These are phyloP conservation scores for Sialis fuliginosa DNA, from an alignment of 2,888 invertebrate genomes.

Conservation along the genomic window DNA sequence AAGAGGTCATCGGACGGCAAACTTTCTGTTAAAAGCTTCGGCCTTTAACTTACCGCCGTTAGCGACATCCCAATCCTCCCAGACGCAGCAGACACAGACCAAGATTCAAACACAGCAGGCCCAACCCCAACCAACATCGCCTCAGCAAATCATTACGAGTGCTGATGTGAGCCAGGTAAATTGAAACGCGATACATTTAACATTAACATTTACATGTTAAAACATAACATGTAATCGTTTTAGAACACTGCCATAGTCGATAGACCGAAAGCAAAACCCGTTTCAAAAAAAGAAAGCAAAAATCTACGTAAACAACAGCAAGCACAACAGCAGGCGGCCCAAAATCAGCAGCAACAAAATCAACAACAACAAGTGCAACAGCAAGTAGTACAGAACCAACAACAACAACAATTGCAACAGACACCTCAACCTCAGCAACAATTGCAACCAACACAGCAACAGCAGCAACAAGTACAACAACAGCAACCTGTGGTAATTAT, in stretches of 20 bases:
- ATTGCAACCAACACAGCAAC: constrained; percentile 31
- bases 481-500: constrained; percentile 19
- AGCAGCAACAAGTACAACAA: constrained; percentile 30
- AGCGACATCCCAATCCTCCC: constrained; percentile 30
- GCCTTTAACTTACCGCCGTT: constrained; percentile 27
- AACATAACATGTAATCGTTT: not conserved
- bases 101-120: constrained; percentile 19
- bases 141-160: constrained; percentile 24
- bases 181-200: not conserved
- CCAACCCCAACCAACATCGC: constrained; percentile 13
- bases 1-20: too few relatives aligned
- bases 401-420: constrained; percentile 23
- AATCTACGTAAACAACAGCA: constrained; percentile 42
- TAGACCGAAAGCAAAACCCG: constrained; percentile 66
- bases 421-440: constrained; percentile 25
- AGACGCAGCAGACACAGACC: too few relatives aligned
- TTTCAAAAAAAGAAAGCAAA: constrained; percentile 64
- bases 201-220: not conserved
- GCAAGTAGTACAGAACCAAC: constrained; percentile 15
- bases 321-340: constrained; percentile 19
- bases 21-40: too few relatives aligned
- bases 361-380: constrained; percentile 14
- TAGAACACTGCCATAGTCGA: constrained; percentile 65
- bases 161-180: constrained; percentile 35
- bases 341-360: constrained; percentile 24